Base-by-base conservation (phyloP, 1,140 invertebrate genomes). In the Lethocerus indicus region DNA sequence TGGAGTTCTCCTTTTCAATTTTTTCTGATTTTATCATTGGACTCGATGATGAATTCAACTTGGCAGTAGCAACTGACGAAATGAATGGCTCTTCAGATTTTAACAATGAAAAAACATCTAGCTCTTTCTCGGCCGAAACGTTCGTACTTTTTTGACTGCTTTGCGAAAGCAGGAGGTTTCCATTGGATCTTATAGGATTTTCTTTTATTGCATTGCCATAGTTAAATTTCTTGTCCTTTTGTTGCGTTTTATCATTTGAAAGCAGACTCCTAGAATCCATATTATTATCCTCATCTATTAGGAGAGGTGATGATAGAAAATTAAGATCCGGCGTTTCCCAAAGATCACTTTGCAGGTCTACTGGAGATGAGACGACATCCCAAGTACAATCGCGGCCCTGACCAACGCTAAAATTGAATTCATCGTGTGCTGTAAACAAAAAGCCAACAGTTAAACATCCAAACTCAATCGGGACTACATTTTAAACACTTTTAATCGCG, bases 401-500 rank as follows among this genome's bases (percentile, higher is more conserved):
- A 16, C 35, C 48, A 49, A 42, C 48, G 35, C 39, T 47, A 47
- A 45, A 37, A 29, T 46, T 40, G 42, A 46, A 51, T 42, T 51
- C 50, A 51, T 46, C 40, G 12, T 45, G 32, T 16, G 35, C 50
- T 51, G 32, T 14, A 46, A 46, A 37, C 23, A 51, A 39, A 46
- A 49, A 5, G n/a, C n/a, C n/a, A n/a, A n/a, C n/a, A 42, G 32
- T 26, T 26, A 32, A 49, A 32, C 2, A 29, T 1, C 18, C 20
- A 24, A 42, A 24, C 26, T 14, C 14, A 39, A 39, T 39, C 2
- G 1, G 23, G 23, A 39, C 4, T 13, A 13, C 9, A 39, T 20
- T 12, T 39, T 14, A 13, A 39, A 1, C n/a, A 16, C 6, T 39
- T n/a, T 39, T 14, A 39, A 20, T 36, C n/a, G 7, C 20, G n/a